Conservation (phyloP, 2,113 vertebrate species). For the Gasterosteus aculeatus region DNA sequence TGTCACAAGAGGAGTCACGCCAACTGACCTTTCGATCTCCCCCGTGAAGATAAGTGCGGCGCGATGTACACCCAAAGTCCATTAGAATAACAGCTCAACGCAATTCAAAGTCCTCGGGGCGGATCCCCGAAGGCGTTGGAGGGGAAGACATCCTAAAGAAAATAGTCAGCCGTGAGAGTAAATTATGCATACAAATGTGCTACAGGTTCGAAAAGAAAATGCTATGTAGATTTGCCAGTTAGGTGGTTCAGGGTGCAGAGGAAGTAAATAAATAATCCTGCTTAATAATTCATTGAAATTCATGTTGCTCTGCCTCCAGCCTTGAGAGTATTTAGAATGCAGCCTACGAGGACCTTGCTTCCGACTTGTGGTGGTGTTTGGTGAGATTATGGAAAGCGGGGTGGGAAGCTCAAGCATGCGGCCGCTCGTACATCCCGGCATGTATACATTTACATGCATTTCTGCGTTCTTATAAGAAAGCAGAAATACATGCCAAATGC, state of each 20-base stretch:
- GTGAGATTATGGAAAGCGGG: constrained; percentile 63
- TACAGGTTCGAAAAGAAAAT: constrained; percentile 71
- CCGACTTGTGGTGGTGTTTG: constrained; percentile 63
- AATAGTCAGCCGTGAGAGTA: constrained; percentile 65
- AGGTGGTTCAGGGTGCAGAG: constrained; percentile 76
- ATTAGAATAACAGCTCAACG: constrained; percentile 34
- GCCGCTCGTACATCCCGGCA: neutral
- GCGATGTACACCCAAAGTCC: constrained; percentile 47
- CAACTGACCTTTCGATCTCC: constrained; percentile 35
- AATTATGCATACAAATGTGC: constrained; percentile 77
- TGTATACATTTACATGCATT: no score
- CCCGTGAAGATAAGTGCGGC: constrained; percentile 15
- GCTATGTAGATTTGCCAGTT: constrained; percentile 80
- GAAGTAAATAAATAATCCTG: constrained; percentile 83
- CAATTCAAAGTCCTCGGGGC: constrained; percentile 37
- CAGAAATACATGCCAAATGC: constrained; percentile 17
- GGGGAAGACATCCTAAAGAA: constrained; percentile 61
- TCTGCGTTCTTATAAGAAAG: neutral
- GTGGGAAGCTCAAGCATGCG: constrained; percentile 20
- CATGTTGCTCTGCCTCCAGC: constrained; percentile 80
- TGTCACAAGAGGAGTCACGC: constrained; percentile 14
- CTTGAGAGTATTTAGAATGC: constrained; percentile 80
- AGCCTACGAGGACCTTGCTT: constrained; percentile 70
- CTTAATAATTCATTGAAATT: constrained; percentile 82
- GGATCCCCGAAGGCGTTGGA: constrained; percentile 45